Evolutionary conservation across 2,113 vertebrate species (phyloP).

Genomic region (Pseudorhombus dupliciocellatus): DNA sequence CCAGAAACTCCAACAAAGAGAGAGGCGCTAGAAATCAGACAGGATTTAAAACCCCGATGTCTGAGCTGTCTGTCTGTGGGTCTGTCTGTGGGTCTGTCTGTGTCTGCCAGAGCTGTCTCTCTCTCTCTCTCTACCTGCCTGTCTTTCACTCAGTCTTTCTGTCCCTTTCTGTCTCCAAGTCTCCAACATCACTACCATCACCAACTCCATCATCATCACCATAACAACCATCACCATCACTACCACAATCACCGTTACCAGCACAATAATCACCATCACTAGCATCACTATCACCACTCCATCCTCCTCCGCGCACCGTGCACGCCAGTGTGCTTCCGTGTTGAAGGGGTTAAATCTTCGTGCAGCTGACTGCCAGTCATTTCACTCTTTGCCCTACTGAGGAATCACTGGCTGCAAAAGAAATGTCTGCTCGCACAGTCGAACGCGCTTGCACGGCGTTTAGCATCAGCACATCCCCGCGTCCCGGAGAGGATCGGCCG

Average conservation of each 20-base stretch:
- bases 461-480: background rate
- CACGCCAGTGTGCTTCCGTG: background rate
- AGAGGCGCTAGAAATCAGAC: conserved; percentile 58
- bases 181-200: background rate
- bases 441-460: background rate
- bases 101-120: conserved; percentile 39
- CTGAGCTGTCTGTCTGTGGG: conserved; percentile 25
- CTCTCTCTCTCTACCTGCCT: too few species aligned
- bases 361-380: conserved; percentile 33
- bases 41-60: conserved; percentile 60
- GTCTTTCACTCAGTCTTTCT: too few species aligned
- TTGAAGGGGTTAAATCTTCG: conserved; percentile 43
- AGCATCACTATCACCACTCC: background rate
- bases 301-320: background rate
- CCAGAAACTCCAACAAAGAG: conserved; percentile 64
- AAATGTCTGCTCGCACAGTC: conserved; percentile 18
- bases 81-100: conserved; percentile 36
- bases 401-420: conserved; percentile 14
- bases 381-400: conserved; percentile 45
- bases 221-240: too few species aligned
- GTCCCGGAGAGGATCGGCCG: too few species aligned
- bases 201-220: background rate
- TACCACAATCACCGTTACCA: background rate
- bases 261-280: background rate
- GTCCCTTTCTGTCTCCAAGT: too few species aligned